These are phyloP conservation scores for Dione vanillae DNA, from an alignment of 2,888 invertebrate species.

Conservation along the genomic window DNA sequence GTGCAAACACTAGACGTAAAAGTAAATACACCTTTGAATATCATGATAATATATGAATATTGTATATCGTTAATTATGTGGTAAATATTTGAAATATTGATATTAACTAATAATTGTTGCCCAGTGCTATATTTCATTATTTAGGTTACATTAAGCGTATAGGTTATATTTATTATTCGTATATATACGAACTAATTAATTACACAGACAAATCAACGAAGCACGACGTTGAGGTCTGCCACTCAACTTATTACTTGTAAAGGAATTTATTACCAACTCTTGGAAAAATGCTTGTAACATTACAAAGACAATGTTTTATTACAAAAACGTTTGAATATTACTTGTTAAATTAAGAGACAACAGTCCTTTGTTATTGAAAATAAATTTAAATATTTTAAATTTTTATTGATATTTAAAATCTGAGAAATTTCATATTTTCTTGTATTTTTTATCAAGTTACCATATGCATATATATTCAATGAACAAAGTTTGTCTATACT, in stretches of 20 bases:
- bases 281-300: too few relatives aligned
- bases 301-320: too few relatives aligned
- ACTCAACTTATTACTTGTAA: too few relatives aligned
- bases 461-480: neutral
- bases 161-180: too few relatives aligned
- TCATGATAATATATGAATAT: slow-evolving; percentile 4
- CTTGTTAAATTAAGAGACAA: too few relatives aligned
- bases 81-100: neutral
- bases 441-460: neutral
- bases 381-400: too few relatives aligned
- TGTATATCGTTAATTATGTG: neutral
- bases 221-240: neutral
- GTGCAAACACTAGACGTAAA: slow-evolving; percentile 35
- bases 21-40: slow-evolving; percentile 36
- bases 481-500: neutral
- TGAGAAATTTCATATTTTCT: neutral
- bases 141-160: neutral
- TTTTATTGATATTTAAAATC: too few relatives aligned
- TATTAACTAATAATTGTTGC: neutral
- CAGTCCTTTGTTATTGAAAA: too few relatives aligned
- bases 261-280: too few relatives aligned
- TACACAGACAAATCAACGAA: too few relatives aligned
- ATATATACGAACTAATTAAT: too few relatives aligned
- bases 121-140: neutral
- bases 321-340: too few relatives aligned